phyloP scores from a whole-genome alignment of 2,888 invertebrate species.

The Drosophila merina region DNA sequence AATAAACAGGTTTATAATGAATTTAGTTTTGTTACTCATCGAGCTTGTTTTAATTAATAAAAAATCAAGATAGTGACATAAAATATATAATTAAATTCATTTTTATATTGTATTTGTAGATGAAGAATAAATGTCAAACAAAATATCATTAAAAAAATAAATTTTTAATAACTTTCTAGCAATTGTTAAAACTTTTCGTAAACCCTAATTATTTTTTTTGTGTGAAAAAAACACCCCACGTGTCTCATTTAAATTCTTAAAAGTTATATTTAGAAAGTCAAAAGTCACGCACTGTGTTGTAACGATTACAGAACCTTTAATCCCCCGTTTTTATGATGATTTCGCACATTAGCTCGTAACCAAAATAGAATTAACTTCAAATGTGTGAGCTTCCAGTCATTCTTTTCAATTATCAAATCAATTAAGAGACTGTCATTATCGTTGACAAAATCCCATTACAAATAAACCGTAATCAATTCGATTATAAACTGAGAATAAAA shows the following conservation, averaged over 20 bases:
- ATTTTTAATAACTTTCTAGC: no score
- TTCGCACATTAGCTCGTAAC: constrained; percentile 5
- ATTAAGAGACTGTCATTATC: neutral
- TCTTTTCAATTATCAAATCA: constrained; percentile 11
- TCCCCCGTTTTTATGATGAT: neutral
- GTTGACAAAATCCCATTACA: neutral
- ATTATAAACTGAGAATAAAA: neutral
- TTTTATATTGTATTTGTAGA: no score
- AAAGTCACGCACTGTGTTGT: constrained; percentile 11
- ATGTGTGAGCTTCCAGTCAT: neutral
- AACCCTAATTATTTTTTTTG: neutral
- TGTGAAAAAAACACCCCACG: neutral
- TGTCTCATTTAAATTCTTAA: neutral
- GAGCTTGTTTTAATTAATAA: neutral
- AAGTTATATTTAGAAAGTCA: constrained; percentile 3
- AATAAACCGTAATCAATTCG: constrained; percentile 8
- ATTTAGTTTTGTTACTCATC: neutral
- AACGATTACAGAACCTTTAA: constrained; percentile 5
- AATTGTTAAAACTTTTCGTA: neutral
- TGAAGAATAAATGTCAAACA: no score
- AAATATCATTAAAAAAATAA: no score
- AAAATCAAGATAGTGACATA: neutral
- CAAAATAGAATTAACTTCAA: constrained; percentile 5
- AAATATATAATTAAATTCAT: neutral
- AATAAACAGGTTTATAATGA: neutral